Evolutionary conservation across 2,888 invertebrate genomes (phyloP).

Genomic region (Thecocarcelia acutangulata): DNA sequence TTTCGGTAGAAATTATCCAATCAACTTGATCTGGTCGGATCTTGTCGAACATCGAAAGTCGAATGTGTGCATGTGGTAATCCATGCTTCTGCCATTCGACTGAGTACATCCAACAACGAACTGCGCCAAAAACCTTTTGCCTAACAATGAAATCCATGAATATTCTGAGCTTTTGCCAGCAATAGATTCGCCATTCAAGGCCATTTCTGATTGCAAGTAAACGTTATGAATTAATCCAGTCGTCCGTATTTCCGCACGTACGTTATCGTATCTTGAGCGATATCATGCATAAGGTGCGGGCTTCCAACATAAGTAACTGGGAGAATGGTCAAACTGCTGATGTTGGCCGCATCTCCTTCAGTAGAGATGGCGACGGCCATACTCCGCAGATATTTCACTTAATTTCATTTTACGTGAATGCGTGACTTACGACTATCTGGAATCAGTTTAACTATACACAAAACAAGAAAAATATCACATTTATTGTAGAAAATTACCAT

Average conservation of each 20-base stretch:
- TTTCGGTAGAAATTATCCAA: conserved; percentile 65
- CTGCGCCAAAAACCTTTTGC: conserved; percentile 40
- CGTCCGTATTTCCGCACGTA: conserved; percentile 48
- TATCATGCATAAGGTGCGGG: conserved; percentile 52
- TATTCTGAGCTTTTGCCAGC: conserved; percentile 19
- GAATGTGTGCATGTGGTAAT: conserved; percentile 38
- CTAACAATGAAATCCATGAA: conserved; percentile 58
- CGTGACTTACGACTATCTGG: too few relatives aligned
- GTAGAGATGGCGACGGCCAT: too few relatives aligned
- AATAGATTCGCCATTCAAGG: conserved; percentile 62
- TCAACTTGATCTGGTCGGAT: conserved; percentile 65
- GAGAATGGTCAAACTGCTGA: conserved; percentile 16
- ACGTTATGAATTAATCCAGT: conserved; percentile 45
- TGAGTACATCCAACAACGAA: conserved; percentile 14
- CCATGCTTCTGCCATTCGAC: conserved; percentile 21
- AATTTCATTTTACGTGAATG: too few relatives aligned
- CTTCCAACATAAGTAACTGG: conserved; percentile 45
- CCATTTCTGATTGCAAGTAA: conserved; percentile 52
- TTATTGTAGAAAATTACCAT: too few relatives aligned
- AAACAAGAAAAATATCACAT: too few relatives aligned
- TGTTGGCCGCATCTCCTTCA: conserved; percentile 14
- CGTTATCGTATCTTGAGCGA: conserved; percentile 43
- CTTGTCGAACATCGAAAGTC: conserved; percentile 43
- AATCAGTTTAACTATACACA: too few relatives aligned
- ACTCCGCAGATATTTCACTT: too few relatives aligned